Evolutionary conservation across 2,888 invertebrate species (phyloP).

Genomic region (Drosophila diplacantha): DNA sequence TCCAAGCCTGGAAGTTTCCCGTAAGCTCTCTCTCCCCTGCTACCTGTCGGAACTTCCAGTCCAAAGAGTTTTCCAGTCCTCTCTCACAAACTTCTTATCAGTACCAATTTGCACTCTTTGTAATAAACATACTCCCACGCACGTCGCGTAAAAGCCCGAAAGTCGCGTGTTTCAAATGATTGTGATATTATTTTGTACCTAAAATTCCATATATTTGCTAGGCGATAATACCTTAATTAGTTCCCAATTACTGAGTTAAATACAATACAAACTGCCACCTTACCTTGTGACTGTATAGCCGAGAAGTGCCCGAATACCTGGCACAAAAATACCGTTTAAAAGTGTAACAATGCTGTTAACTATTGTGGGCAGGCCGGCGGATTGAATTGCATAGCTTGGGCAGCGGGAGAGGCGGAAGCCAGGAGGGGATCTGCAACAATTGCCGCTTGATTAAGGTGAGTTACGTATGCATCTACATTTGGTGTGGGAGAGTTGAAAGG

Average conservation of each 20-base stretch:
- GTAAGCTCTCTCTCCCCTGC: too few species aligned
- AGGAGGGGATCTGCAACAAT: conserved; percentile 46
- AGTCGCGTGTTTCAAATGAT: not conserved
- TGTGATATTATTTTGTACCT: not conserved
- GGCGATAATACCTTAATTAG: not conserved
- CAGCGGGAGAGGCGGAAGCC: not conserved
- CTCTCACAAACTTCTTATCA: too few species aligned
- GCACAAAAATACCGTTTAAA: conserved; percentile 61
- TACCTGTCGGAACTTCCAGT: too few species aligned
- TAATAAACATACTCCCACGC: too few species aligned
- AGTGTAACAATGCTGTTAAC: conserved; percentile 67
- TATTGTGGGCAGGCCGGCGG: conserved; percentile 27
- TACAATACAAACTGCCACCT: too few species aligned
- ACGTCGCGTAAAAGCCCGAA: too few species aligned
- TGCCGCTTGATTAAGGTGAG: conserved; percentile 59
- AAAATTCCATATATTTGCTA: not conserved
- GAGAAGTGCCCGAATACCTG: not conserved
- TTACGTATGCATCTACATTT: conserved; percentile 6
- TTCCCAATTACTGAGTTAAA: not conserved
- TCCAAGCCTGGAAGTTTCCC: too few species aligned
- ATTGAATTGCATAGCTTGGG: conserved; percentile 16
- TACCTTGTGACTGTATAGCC: not conserved
- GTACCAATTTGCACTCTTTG: too few species aligned
- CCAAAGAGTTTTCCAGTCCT: too few species aligned
- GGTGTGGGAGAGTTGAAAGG: conserved; percentile 5